Conservation (phyloP, 2,113 vertebrate species). For the Cardinalis cardinalis region DNA sequence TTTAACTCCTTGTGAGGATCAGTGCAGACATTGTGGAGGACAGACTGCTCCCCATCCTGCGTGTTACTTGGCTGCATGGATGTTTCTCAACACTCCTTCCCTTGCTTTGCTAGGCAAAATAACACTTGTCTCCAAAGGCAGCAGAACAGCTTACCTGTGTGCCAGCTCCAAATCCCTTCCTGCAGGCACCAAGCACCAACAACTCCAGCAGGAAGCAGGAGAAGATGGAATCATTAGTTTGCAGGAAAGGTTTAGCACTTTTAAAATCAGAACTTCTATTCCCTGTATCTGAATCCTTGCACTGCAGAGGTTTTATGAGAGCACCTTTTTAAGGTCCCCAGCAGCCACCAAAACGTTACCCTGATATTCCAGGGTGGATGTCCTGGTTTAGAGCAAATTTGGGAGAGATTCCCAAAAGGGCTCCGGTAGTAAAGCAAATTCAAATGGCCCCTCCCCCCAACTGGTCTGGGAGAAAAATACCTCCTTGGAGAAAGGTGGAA, state of each 20-base stretch:
- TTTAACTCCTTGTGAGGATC: neutral
- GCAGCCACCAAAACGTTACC: neutral
- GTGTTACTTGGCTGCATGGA: rapidly evolving
- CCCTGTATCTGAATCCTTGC: neutral
- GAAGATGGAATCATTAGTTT: neutral
- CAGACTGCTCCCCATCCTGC: neutral
- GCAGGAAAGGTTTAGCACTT: neutral
- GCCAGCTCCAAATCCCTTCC: neutral
- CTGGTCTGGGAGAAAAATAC: no score
- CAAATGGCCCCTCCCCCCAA: no score
- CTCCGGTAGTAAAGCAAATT: no score
- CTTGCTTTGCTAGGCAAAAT: neutral
- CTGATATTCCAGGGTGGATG: no score
- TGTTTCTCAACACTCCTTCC: neutral
- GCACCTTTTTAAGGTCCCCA: neutral
- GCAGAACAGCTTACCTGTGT: neutral
- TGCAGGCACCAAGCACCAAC: neutral
- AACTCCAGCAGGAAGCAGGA: neutral
- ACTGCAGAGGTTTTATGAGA: neutral
- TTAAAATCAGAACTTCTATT: neutral
- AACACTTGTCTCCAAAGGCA: neutral
- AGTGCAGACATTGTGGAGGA: neutral
- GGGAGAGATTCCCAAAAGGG: no score
- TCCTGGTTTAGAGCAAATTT: no score
- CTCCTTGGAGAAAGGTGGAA: no score